These are phyloP conservation scores for Hyposoter dolosus DNA, from an alignment of 2,888 invertebrate genomes.

Conservation along the genomic window DNA sequence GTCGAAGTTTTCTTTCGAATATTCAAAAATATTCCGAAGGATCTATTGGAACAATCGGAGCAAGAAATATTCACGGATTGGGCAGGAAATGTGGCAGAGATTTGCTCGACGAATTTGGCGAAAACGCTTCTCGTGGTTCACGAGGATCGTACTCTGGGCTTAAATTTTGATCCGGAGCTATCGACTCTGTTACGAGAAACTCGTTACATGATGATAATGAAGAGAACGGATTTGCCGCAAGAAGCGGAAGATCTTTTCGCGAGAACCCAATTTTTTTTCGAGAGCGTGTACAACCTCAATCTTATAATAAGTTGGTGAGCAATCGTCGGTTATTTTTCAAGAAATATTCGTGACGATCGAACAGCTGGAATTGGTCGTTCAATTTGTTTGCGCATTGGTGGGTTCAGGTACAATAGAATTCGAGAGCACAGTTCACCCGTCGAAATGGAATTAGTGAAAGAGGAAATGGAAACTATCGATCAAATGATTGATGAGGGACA, in stretches of 20 bases:
- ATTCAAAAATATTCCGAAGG: conserved; percentile 68
- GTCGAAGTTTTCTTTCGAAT: no score
- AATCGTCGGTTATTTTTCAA: neutral
- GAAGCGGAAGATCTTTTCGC: conserved; percentile 89
- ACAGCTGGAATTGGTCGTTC: neutral
- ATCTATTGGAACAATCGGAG: conserved; percentile 88
- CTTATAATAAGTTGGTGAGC: conserved; percentile 79
- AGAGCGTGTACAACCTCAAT: conserved; percentile 82
- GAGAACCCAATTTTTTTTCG: conserved; percentile 89
- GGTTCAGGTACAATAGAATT: conserved; percentile 92
- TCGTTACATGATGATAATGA: conserved; percentile 90
- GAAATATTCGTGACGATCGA: neutral
- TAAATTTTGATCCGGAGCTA: conserved; percentile 90
- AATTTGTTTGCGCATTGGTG: neutral
- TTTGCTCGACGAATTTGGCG: conserved; percentile 88
- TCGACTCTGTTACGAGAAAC: conserved; percentile 92
- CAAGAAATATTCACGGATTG: conserved; percentile 89
- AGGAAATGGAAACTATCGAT: conserved; percentile 92
- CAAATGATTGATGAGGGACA: conserved; percentile 89
- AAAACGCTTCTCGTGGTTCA: conserved; percentile 88
- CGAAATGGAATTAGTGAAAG: conserved; percentile 91
- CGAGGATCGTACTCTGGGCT: conserved; percentile 86
- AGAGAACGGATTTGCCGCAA: conserved; percentile 87
- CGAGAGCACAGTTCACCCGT: conserved; percentile 90
- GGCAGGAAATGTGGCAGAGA: conserved; percentile 88